Percentiles rank a stretch among this genome's conserved stretches.
Conservation (phyloP, 1,140 invertebrate genomes). For the Panagrolaimus sp. region DNA sequence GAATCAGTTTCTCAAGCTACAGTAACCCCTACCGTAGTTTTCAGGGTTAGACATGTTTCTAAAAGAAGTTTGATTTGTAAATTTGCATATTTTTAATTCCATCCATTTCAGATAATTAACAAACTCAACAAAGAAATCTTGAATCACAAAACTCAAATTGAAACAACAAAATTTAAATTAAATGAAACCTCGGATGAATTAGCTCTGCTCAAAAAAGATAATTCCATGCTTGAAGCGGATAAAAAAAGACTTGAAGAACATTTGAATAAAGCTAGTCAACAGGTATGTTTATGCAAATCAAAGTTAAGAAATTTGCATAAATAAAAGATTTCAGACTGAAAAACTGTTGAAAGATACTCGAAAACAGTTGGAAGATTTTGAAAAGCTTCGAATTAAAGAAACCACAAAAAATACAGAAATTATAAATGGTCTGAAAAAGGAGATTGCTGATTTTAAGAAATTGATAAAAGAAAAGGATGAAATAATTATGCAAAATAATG, state of each 20-base stretch:
- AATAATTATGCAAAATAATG: not conserved
- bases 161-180: conserved; percentile 27
- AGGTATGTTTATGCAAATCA: conserved; percentile 8
- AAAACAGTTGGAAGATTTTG: conserved; percentile 28
- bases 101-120: conserved; percentile 39
- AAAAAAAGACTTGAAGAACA: conserved; percentile 33
- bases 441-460: not conserved
- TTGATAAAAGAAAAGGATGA: not conserved
- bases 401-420: conserved; percentile 11
- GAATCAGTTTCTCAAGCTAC: no score
- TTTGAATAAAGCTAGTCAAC: conserved; percentile 32
- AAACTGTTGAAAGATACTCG: conserved; percentile 24
- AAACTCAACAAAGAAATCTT: conserved; percentile 27
- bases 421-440: not conserved
- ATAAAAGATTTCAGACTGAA: conserved; percentile 20
- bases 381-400: conserved; percentile 26
- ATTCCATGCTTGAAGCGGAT: conserved; percentile 22
- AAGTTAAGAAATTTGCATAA: no score
- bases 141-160: conserved; percentile 10
- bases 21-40: no score
- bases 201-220: not conserved
- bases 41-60: no score
- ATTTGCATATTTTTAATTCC: no score
- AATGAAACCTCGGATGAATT: conserved; percentile 15
- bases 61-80: no score